Conservation (phyloP, 2,113 vertebrate species). For the Equus quagga region DNA sequence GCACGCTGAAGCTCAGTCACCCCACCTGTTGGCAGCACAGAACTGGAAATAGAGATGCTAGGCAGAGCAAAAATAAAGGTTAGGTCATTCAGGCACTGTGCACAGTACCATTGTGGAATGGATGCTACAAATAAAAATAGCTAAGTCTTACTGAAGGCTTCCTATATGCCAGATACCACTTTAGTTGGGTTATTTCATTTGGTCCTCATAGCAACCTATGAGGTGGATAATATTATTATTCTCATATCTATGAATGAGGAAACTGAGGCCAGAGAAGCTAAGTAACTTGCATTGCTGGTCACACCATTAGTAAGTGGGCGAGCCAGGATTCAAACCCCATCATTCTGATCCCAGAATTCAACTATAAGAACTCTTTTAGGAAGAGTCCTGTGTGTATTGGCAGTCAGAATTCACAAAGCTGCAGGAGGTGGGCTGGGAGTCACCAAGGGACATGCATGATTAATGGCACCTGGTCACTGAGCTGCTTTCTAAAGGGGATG, state of each 20-base stretch:
- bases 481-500: not conserved
- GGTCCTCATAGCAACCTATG: not conserved
- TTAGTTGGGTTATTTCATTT: not conserved
- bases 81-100: not conserved
- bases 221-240: not conserved
- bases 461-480: not conserved
- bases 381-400: not conserved
- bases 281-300: not conserved
- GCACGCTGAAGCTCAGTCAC: accelerated
- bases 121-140: accelerated
- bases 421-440: not conserved
- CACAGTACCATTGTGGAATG: accelerated
- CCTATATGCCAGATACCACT: not conserved
- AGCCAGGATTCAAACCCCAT: not conserved
- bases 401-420: not conserved
- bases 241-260: not conserved
- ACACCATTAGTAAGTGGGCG: not conserved
- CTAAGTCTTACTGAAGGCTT: not conserved
- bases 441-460: not conserved
- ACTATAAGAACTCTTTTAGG: accelerated
- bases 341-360: not conserved
- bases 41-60: not conserved
- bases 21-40: too few relatives aligned
- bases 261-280: not conserved
- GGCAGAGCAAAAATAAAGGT: not conserved